These are phyloP conservation scores for Melitaea cinxia DNA, from an alignment of 1,140 invertebrate genomes.

Conservation along the genomic window DNA sequence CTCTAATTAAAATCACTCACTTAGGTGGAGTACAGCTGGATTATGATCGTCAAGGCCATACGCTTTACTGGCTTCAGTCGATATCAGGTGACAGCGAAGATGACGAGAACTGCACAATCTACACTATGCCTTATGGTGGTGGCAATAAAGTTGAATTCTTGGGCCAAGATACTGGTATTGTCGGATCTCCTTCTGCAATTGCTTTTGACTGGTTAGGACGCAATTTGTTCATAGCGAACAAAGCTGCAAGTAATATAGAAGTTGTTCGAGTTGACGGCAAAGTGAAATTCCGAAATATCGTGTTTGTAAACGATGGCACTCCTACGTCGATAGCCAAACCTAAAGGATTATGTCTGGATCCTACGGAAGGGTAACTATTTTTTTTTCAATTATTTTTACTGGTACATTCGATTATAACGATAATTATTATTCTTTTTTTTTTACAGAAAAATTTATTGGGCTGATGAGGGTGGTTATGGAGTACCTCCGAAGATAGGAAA, in stretches of 20 bases:
- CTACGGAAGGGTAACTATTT: conserved; percentile 89
- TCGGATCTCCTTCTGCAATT: conserved; percentile 94
- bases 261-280: conserved; percentile 94
- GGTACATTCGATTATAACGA: conserved; percentile 1
- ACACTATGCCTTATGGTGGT: conserved; percentile 91
- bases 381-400: neutral
- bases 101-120: conserved; percentile 91
- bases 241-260: conserved; percentile 95
- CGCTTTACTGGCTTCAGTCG: conserved; percentile 92
- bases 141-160: conserved; percentile 94
- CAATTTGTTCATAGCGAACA: conserved; percentile 97
- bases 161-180: conserved; percentile 89
- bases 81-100: conserved; percentile 87
- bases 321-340: conserved; percentile 93
- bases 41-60: conserved; percentile 92
- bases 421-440: conserved; percentile 8
- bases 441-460: conserved; percentile 94
- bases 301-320: conserved; percentile 95
- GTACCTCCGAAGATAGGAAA: conserved; percentile 95
- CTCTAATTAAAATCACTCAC: no score
- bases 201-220: conserved; percentile 98
- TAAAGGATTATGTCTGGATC: conserved; percentile 94
- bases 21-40: conserved; percentile 92
- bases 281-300: conserved; percentile 90
- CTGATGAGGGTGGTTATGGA: conserved; percentile 95